Evolutionary conservation across 1,140 invertebrate genomes (phyloP).

Genomic region (Tetragonula clypearis): DNA sequence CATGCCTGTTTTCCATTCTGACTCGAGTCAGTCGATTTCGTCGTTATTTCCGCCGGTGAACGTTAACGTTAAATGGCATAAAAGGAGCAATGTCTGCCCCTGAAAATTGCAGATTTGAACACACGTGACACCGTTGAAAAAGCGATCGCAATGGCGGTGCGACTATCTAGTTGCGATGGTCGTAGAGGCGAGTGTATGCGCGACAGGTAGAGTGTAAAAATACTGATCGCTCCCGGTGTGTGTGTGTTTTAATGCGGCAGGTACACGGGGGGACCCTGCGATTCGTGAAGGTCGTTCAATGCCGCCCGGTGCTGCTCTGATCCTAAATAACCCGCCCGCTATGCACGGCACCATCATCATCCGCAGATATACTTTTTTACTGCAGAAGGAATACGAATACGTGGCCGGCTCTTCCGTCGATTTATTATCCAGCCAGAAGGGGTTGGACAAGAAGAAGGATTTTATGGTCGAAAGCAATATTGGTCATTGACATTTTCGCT

Average conservation of each 20-base stretch:
- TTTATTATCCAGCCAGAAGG: slow-evolving; percentile 31
- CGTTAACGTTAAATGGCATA: no score
- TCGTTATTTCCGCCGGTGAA: no score
- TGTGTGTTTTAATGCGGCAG: slow-evolving; percentile 46
- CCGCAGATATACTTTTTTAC: slow-evolving; percentile 18
- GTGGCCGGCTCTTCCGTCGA: neutral
- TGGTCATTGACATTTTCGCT: slow-evolving; percentile 9
- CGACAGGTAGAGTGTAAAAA: slow-evolving; percentile 50
- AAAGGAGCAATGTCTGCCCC: no score
- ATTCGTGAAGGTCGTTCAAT: slow-evolving; percentile 81
- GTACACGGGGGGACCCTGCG: slow-evolving; percentile 67
- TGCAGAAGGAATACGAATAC: neutral
- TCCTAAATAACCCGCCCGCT: slow-evolving; percentile 57
- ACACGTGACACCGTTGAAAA: neutral
- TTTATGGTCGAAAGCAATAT: slow-evolving; percentile 27
- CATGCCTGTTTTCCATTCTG: no score
- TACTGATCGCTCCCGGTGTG: slow-evolving; percentile 16
- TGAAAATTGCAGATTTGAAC: no score
- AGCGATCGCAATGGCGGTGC: neutral
- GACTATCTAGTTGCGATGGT: slow-evolving; percentile 28
- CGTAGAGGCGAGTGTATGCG: neutral
- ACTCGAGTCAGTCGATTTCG: no score
- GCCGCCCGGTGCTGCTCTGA: slow-evolving; percentile 69
- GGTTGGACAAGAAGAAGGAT: slow-evolving; percentile 1
- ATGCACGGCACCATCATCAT: neutral